Evolutionary conservation across 2,888 invertebrate species (phyloP).

Genomic region (Chloroclysta siterata): DNA sequence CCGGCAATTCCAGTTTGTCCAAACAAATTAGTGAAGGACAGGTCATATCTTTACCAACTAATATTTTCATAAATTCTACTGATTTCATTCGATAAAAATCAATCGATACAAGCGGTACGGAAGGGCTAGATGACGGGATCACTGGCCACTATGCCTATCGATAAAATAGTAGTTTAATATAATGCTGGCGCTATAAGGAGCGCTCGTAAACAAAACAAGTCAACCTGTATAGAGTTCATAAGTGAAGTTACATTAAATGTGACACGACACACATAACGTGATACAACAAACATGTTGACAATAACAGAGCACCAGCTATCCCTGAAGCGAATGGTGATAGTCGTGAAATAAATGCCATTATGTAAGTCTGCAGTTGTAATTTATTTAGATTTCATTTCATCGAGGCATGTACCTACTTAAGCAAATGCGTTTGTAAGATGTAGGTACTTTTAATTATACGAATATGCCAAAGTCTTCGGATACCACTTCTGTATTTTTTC

Average conservation of each 20-base stretch:
- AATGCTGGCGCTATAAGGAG: not conserved
- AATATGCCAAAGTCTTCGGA: slow-evolving; percentile 24
- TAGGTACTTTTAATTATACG: slow-evolving; percentile 9
- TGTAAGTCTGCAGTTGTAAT: slow-evolving; percentile 6
- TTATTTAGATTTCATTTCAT: slow-evolving; percentile 6
- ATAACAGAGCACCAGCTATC: not conserved
- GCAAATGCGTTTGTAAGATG: not conserved
- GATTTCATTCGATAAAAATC: not conserved
- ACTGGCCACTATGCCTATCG: not conserved
- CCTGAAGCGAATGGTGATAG: slow-evolving; percentile 7
- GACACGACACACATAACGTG: not conserved
- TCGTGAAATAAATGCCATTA: slow-evolving; percentile 7
- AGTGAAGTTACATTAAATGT: not conserved
- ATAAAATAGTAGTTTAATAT: not conserved
- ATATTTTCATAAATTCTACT: not conserved
- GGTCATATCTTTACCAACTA: not conserved
- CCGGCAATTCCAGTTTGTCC: not conserved
- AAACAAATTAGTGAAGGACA: slow-evolving; percentile 5
- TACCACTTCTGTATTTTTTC: slow-evolving; percentile 5
- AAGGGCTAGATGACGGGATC: not conserved
- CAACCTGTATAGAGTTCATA: not conserved
- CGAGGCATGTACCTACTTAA: not conserved
- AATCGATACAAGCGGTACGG: not conserved
- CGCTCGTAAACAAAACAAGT: slow-evolving; percentile 2
- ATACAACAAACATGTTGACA: not conserved